Percentiles rank a stretch among this genome's conserved stretches.
These are phyloP conservation scores for Oryzias melastigma DNA, from an alignment of 2,113 vertebrate genomes.

Conservation along the genomic window DNA sequence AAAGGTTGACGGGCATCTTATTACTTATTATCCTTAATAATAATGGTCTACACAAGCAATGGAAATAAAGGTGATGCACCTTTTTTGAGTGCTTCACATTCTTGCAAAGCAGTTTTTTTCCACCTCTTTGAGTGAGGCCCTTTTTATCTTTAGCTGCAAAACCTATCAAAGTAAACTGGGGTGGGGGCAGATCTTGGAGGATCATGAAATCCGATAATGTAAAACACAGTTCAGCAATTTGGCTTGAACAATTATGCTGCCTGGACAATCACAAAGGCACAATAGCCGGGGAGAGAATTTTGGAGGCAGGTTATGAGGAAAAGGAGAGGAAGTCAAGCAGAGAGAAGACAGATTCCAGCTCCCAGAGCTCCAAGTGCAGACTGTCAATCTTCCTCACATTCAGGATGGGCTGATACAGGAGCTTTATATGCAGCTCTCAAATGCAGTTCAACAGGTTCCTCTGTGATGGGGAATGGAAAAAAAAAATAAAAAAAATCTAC, in stretches of 20 bases:
- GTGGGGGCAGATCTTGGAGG: slow-evolving; percentile 3
- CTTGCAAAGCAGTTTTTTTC: slow-evolving; percentile 17
- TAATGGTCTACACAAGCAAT: slow-evolving; percentile 64
- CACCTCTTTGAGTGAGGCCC: slow-evolving; percentile 43
- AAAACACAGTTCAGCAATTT: slow-evolving; percentile 42
- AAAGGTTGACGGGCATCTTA: slow-evolving; percentile 47
- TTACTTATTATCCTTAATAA: slow-evolving; percentile 56
- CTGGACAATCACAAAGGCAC: slow-evolving; percentile 32
- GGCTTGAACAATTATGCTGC: slow-evolving; percentile 41
- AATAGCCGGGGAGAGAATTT: neutral
- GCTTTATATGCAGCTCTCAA: slow-evolving; percentile 22
- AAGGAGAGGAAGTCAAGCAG: slow-evolving; percentile 50
- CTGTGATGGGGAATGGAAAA: slow-evolving; percentile 1
- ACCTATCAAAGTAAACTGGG: slow-evolving; percentile 20
- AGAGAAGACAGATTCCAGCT: slow-evolving; percentile 42
- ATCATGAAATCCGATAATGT: slow-evolving; percentile 46
- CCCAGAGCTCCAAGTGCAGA: slow-evolving; percentile 19
- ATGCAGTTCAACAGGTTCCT: slow-evolving; percentile 22
- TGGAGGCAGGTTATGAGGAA: slow-evolving; percentile 17
- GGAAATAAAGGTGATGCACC: slow-evolving; percentile 64
- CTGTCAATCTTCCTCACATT: slow-evolving; percentile 35
- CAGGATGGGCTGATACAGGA: slow-evolving; percentile 17
- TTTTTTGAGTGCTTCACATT: slow-evolving; percentile 56
- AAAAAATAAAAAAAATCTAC: slow-evolving; percentile 30
- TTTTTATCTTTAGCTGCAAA: slow-evolving; percentile 66